These are phyloP conservation scores for Nothobranchius kuhntae DNA, from an alignment of 2,113 vertebrate species.

Conservation along the genomic window DNA sequence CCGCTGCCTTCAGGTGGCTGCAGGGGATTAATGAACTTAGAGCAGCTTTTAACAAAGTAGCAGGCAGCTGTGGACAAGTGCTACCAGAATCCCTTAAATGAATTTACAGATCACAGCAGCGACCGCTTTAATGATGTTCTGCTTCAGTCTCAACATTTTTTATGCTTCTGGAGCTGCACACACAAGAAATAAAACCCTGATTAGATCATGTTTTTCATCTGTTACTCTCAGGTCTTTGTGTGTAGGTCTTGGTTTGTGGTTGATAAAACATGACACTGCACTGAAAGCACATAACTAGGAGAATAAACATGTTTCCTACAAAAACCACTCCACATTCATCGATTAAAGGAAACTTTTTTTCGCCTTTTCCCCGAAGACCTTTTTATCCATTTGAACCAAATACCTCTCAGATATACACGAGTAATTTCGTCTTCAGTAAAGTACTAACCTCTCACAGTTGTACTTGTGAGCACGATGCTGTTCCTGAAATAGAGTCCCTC, in stretches of 20 bases:
- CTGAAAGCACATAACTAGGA: background rate
- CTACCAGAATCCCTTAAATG: conserved; percentile 4
- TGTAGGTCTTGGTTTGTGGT: background rate
- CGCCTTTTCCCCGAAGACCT: background rate
- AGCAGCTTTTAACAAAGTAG: conserved; percentile 2
- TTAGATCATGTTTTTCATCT: background rate
- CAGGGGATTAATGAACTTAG: conserved; percentile 20
- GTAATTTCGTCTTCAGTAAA: background rate
- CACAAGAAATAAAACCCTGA: background rate
- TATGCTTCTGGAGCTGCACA: background rate
- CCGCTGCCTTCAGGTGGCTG: conserved; percentile 9
- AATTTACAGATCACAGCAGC: conserved; percentile 1
- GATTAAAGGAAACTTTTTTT: background rate
- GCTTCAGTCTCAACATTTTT: conserved; percentile 1
- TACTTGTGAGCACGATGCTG: background rate
- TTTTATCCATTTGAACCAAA: too few relatives aligned
- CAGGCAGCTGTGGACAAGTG: conserved; percentile 7
- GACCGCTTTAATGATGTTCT: background rate
- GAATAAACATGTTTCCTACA: background rate
- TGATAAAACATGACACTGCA: background rate
- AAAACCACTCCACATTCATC: background rate
- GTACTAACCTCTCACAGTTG: background rate
- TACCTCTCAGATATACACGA: background rate
- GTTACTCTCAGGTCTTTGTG: background rate
- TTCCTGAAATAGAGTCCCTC: background rate